Evolutionary conservation across 2,888 invertebrate species (phyloP).

Genomic region (Creontiades dilutus): DNA sequence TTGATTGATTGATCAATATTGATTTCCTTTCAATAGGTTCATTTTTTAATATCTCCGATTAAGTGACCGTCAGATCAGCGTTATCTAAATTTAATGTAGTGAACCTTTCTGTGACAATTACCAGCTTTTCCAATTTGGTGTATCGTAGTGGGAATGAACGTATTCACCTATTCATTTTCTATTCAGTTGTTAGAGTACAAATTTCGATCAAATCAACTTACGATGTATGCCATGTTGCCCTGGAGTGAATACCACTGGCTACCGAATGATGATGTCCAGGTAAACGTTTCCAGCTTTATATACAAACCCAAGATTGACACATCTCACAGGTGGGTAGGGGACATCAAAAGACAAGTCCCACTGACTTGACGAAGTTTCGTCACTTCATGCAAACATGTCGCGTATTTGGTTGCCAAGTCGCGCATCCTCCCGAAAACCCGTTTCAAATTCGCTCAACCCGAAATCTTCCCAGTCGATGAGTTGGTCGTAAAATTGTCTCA

Average conservation of each 20-base stretch:
- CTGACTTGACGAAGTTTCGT: not conserved
- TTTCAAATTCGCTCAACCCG: not conserved
- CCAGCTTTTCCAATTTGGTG: no score
- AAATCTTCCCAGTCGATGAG: not conserved
- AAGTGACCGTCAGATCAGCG: no score
- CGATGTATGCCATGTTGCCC: constrained; percentile 28
- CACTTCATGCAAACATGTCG: not conserved
- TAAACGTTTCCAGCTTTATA: not conserved
- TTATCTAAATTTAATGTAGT: no score
- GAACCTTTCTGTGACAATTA: no score
- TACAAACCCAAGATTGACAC: not conserved
- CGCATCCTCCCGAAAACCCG: not conserved
- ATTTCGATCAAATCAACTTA: not conserved
- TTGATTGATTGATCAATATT: no score
- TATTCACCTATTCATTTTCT: no score
- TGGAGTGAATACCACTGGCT: constrained; percentile 21
- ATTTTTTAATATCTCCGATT: no score
- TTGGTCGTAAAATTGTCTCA: not conserved
- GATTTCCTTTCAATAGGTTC: no score
- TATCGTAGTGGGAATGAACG: no score
- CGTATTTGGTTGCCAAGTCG: not conserved
- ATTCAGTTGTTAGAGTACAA: no score
- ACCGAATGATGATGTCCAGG: not conserved
- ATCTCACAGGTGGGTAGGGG: constrained; percentile 10
- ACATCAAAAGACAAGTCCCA: not conserved